phyloP scores from a whole-genome alignment of 1,140 invertebrate species.

The Saccostrea echinata region DNA sequence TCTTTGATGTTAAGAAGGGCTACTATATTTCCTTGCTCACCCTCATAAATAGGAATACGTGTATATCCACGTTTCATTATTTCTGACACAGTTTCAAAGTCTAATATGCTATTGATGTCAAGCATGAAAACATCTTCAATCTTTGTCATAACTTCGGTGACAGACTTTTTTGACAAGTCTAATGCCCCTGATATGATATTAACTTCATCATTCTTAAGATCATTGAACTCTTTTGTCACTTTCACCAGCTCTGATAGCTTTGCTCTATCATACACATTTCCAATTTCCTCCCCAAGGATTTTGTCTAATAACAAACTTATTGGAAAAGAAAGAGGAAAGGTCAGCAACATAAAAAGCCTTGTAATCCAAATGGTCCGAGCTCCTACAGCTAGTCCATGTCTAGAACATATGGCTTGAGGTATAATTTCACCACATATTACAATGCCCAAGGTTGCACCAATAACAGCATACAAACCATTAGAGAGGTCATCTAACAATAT shows the following conservation, averaged over 20 bases:
- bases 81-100: slow-evolving; percentile 98
- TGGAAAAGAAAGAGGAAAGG: slow-evolving; percentile 95
- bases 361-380: slow-evolving; percentile 96
- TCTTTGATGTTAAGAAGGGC: slow-evolving; percentile 99
- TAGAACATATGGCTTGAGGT: slow-evolving; percentile 93
- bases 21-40: slow-evolving; percentile 90
- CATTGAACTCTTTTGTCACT: slow-evolving; percentile 80
- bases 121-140: slow-evolving; percentile 98
- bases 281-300: slow-evolving; percentile 95
- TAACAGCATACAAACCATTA: slow-evolving; percentile 88
- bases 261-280: slow-evolving; percentile 97
- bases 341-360: slow-evolving; percentile 96
- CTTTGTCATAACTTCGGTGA: slow-evolving; percentile 95
- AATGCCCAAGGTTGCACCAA: slow-evolving; percentile 90
- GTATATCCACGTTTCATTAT: slow-evolving; percentile 95
- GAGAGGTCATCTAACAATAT: slow-evolving; percentile 97
- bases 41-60: slow-evolving; percentile 95
- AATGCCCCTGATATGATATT: slow-evolving; percentile 98
- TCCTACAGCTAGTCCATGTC: slow-evolving; percentile 96
- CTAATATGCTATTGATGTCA: slow-evolving; percentile 88
- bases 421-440: slow-evolving; percentile 99
- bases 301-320: slow-evolving; percentile 95
- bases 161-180: slow-evolving; percentile 94
- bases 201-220: slow-evolving; percentile 96
- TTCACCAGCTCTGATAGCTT: slow-evolving; percentile 95